Conservation (phyloP, 2,113 vertebrate genomes). For the Istiophorus platypterus region DNA sequence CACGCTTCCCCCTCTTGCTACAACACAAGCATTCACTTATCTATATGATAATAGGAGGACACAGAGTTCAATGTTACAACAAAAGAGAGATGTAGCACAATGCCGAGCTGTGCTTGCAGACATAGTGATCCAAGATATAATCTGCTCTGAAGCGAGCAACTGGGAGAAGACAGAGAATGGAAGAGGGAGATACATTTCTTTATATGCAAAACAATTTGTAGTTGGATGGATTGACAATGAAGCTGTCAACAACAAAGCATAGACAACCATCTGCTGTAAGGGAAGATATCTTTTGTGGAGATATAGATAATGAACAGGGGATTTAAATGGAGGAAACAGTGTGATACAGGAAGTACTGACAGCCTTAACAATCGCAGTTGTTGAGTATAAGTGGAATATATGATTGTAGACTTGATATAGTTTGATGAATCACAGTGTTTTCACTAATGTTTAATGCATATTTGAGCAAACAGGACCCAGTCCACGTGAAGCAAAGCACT, state of each 20-base stretch:
- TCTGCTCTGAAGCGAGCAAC: constrained; percentile 69
- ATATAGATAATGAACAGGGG: constrained; percentile 41
- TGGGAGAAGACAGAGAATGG: constrained; percentile 32
- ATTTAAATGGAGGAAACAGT: constrained; percentile 44
- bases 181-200: constrained; percentile 49
- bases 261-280: constrained; percentile 64
- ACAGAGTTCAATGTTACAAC: constrained; percentile 72
- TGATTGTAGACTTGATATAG: constrained; percentile 33
- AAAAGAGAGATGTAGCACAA: constrained; percentile 70
- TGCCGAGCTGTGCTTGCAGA: constrained; percentile 67
- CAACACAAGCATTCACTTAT: constrained; percentile 81
- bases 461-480: constrained; percentile 30
- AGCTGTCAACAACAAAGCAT: constrained; percentile 65
- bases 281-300: constrained; percentile 31
- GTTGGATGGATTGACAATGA: constrained; percentile 63
- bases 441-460: constrained; percentile 33
- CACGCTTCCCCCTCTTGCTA: constrained; percentile 46
- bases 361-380: constrained; percentile 26
- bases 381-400: constrained; percentile 47
- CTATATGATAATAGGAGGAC: constrained; percentile 83
- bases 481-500: not conserved
- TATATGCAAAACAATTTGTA: constrained; percentile 53
- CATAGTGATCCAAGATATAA: constrained; percentile 77
- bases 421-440: constrained; percentile 48
- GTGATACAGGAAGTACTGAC: constrained; percentile 54